These are phyloP conservation scores for Telmatochromis sp. DNA, from an alignment of 2,113 vertebrate genomes.

Conservation along the genomic window DNA sequence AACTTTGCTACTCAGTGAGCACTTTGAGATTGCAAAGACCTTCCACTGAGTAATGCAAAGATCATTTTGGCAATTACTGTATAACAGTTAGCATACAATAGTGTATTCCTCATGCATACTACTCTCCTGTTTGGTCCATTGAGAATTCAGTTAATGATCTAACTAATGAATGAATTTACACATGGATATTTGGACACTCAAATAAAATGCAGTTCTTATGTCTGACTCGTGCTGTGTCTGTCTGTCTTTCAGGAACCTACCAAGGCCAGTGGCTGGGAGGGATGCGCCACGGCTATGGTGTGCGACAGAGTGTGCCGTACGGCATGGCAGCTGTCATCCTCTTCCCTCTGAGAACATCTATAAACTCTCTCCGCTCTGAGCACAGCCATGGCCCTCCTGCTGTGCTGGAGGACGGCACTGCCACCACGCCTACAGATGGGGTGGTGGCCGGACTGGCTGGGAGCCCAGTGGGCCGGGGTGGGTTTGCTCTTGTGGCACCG, in stretches of 20 bases:
- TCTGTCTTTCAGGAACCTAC: constrained; percentile 80
- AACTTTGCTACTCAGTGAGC: not conserved
- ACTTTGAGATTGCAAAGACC: not conserved
- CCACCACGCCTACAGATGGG: constrained; percentile 58
- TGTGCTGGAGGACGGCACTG: constrained; percentile 60
- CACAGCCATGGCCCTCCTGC: constrained; percentile 88
- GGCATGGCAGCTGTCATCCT: constrained; percentile 96
- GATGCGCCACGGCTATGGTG: constrained; percentile 95
- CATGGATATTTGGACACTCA: not conserved
- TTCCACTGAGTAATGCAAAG: not conserved
- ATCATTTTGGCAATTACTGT: not conserved
- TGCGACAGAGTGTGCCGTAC: constrained; percentile 95
- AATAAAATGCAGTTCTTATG: not conserved
- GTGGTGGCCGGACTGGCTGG: constrained; percentile 77
- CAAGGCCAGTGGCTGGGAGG: constrained; percentile 95
- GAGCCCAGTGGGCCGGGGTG: constrained; percentile 87
- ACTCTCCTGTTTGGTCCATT: not conserved
- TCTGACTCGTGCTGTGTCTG: not conserved
- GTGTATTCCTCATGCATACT: not conserved
- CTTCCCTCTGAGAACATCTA: constrained; percentile 93
- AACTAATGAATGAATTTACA: not conserved
- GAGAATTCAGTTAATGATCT: not conserved
- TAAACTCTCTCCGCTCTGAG: constrained; percentile 96
- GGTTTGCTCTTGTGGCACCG: constrained; percentile 87
- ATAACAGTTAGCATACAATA: not conserved